Base-by-base conservation (phyloP, 2,888 invertebrate genomes). In the Syrista parreyssii region DNA sequence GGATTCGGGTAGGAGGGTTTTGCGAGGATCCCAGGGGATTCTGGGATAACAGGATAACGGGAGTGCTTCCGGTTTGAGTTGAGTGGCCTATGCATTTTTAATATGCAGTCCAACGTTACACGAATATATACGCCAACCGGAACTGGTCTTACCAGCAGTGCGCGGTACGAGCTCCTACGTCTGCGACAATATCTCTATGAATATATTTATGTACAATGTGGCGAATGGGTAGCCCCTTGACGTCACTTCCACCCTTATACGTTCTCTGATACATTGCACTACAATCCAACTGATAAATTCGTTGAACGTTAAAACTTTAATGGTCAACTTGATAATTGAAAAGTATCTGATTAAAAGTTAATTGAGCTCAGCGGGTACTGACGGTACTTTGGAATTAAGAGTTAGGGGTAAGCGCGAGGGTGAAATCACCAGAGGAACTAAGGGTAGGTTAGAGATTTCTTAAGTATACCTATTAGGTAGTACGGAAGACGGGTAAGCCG, bases 31-130 rank as follows among this genome's bases (percentile, higher is more conserved):
- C 78, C 75, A 34, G 11, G 68, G 75, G 75, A 73, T 3, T 30
- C 55, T 68, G 71, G 71, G 75, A 73, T 71, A 71, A 71, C 71
- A 33, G 71, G 71, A 71, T 71, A 71, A 31, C 84, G 83, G 82
- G 81, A 87, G 85, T 85, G 87, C 87, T 89, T 88, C 87, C 89
- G 87, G 85, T 89, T 84, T 80, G 80, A 86, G 86, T 85, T 87
- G 89, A 90, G 88, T 88, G 87, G 86, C 83, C 82, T 86, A 86
- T 90, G 86, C 82, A 90, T 90, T 89, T 89, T 89, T 90, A 87
- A 84, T 81, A 81, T 79, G 74, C 74, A 79, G 79, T n/a, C 11
- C 74, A 30, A 74, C 71, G 35, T 33, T 74, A 34, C 74, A 74
- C 74, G 12, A 35, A 74, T 35, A 23, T 35, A 23, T 35, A 74